phyloP scores from a whole-genome alignment of 2,888 invertebrate genomes.

The Campoletis raptor region DNA sequence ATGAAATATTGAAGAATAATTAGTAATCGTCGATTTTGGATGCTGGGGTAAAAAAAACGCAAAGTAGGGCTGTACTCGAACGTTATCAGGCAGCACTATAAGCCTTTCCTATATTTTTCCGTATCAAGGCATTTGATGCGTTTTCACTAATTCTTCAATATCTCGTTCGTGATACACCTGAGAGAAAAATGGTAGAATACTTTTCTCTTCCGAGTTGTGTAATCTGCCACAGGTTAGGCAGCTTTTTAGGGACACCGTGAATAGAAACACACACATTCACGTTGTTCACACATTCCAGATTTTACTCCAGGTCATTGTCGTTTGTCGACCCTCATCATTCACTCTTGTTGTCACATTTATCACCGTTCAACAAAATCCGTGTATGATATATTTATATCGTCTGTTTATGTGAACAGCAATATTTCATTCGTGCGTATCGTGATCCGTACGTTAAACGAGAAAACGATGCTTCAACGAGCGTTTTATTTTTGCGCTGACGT shows the following conservation, averaged over 20 bases:
- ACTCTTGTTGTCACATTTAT: conserved; percentile 30
- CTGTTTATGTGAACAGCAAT: conserved; percentile 25
- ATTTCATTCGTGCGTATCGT: conserved; percentile 36
- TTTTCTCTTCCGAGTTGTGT: neutral
- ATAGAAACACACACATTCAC: neutral
- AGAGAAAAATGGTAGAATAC: neutral
- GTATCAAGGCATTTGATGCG: neutral
- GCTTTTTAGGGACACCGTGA: neutral
- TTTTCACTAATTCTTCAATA: neutral
- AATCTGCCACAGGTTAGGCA: neutral
- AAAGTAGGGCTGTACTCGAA: neutral
- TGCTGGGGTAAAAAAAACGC: neutral
- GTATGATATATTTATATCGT: conserved; percentile 18
- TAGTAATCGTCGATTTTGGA: neutral
- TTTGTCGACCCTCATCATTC: conserved; percentile 53
- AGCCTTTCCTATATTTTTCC: neutral
- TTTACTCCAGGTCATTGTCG: conserved; percentile 55
- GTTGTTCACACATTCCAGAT: conserved; percentile 40
- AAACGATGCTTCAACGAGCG: conserved; percentile 5
- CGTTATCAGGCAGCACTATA: neutral
- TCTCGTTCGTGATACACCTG: neutral
- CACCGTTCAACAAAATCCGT: conserved; percentile 25
- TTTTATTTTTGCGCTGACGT: conserved; percentile 7
- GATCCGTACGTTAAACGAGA: conserved; percentile 20
- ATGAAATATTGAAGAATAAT: neutral